A percentile compares a stretch with the other conserved stretches of the same genome.
Conservation (phyloP, 2,797 vertebrate species). For the Halcyon badia region DNA sequence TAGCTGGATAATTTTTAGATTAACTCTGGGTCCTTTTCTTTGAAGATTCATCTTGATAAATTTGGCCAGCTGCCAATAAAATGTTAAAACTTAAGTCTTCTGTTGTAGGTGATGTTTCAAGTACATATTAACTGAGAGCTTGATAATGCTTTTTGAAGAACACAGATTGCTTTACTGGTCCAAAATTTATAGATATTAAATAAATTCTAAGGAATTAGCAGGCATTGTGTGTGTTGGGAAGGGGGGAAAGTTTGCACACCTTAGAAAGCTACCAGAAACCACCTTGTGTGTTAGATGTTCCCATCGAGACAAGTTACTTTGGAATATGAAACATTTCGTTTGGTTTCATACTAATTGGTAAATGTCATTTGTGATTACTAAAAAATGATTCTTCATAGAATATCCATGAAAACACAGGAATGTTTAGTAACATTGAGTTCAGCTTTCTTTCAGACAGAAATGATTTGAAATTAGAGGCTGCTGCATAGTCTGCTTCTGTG, state of each 20-base stretch:
- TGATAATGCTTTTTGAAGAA: background rate
- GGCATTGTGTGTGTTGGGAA: background rate
- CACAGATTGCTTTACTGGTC: background rate
- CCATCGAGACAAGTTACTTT: background rate
- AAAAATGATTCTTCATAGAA: constrained; percentile 24
- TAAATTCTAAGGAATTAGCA: background rate
- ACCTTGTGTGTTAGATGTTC: background rate
- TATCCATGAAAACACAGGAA: constrained; percentile 18
- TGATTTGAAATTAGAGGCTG: constrained; percentile 43
- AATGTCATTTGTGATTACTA: constrained; percentile 29
- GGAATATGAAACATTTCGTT: constrained; percentile 17
- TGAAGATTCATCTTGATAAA: background rate
- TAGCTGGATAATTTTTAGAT: constrained; percentile 32
- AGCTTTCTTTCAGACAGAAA: constrained; percentile 42
- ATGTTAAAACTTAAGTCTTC: background rate
- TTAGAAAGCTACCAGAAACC: background rate
- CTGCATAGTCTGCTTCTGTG: constrained; percentile 8
- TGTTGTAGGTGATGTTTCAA: background rate
- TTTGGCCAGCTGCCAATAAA: constrained; percentile 3
- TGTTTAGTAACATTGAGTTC: constrained; percentile 50
- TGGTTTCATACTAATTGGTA: constrained; percentile 41
- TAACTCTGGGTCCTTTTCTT: background rate
- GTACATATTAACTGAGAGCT: background rate
- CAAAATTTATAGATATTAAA: background rate
- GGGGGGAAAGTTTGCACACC: background rate